Conservation (phyloP, 2,888 invertebrate species). For the Dasypogon diadema region DNA sequence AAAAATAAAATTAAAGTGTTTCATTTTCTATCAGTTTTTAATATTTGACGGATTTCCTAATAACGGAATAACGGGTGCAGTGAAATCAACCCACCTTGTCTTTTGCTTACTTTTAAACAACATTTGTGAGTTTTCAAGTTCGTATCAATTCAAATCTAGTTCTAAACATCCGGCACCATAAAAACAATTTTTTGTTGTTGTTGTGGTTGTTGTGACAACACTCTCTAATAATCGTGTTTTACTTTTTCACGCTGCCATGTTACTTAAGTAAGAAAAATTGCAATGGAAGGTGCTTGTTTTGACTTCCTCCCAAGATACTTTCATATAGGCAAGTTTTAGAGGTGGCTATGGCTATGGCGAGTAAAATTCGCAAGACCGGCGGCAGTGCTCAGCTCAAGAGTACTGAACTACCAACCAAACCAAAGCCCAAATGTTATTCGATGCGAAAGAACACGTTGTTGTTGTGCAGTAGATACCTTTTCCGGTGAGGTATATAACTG, state of each 20-base stretch:
- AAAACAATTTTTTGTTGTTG: neutral
- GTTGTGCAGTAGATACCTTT: neutral
- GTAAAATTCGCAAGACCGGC: no score
- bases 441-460: neutral
- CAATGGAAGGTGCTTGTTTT: neutral
- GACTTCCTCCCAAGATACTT: neutral
- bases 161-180: neutral
- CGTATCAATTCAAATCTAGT: no score
- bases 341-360: neutral
- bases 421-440: neutral
- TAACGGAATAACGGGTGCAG: no score
- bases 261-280: neutral
- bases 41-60: no score
- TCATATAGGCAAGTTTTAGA: neutral
- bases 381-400: neutral
- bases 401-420: no score
- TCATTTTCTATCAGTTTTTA: no score
- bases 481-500: conserved; percentile 4
- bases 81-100: no score
- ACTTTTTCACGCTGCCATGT: neutral
- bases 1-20: no score
- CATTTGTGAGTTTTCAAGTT: no score
- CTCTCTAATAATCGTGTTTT: neutral
- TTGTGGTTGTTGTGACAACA: no score
- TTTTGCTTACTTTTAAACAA: no score